A percentile compares a stretch with the other conserved stretches of the same genome.
These are phyloP conservation scores for Andricus quercusramuli DNA, from an alignment of 2,888 invertebrate species.

Conservation along the genomic window DNA sequence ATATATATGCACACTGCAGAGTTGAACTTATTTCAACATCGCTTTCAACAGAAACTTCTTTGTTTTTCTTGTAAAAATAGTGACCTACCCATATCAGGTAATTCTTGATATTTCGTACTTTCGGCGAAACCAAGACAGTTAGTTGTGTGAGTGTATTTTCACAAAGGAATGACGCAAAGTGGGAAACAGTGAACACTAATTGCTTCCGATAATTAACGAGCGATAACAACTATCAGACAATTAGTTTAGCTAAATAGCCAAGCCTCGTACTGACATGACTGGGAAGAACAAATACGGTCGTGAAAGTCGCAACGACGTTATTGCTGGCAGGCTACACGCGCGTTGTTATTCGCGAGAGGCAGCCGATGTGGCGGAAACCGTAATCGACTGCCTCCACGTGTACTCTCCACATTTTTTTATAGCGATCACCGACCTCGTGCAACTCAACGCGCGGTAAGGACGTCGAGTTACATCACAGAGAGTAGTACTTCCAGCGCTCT, in stretches of 20 bases:
- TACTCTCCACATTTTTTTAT: conserved; percentile 78
- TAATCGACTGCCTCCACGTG: conserved; percentile 76
- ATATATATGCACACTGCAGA: no score
- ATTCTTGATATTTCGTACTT: not conserved
- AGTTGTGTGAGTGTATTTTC: not conserved
- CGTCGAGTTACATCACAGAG: conserved; percentile 75
- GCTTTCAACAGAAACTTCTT: not conserved
- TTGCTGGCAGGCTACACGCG: conserved; percentile 64
- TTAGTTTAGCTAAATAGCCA: not conserved
- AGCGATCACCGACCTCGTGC: conserved; percentile 84
- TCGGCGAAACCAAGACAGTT: not conserved
- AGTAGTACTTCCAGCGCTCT: conserved; percentile 60
- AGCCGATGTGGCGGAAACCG: conserved; percentile 67
- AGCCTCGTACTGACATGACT: not conserved
- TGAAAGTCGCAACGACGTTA: conserved; percentile 54
- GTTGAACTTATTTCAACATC: no score
- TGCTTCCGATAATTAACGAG: conserved; percentile 8
- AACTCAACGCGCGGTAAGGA: conserved; percentile 82
- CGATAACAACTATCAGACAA: conserved; percentile 22
- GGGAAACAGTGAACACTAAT: conserved; percentile 13
- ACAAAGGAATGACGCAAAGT: not conserved
- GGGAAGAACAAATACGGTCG: conserved; percentile 52
- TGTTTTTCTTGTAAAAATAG: not conserved
- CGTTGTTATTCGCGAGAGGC: conserved; percentile 64
- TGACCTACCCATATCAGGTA: not conserved